Conservation (phyloP, 1,140 invertebrate genomes). For the Brachionus koreanus region DNA sequence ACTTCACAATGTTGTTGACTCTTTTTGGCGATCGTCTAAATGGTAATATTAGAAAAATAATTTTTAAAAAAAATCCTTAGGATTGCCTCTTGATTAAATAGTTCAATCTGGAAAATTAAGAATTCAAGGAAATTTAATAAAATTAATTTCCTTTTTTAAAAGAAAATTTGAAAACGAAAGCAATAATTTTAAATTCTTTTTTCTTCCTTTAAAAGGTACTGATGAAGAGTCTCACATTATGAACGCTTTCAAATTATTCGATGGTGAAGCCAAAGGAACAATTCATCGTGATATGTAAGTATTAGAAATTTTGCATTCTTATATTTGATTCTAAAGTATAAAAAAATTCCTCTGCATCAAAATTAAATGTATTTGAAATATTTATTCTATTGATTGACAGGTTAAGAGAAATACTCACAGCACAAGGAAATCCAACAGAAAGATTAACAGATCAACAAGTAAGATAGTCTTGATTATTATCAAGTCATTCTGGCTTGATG, state of each 20-base stretch:
- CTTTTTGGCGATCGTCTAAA: constrained; percentile 71
- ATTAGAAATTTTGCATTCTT: background rate
- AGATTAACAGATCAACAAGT: constrained; percentile 36
- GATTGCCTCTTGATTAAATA: no score
- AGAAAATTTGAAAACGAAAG: no score
- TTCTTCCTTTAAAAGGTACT: constrained; percentile 55
- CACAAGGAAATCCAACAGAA: constrained; percentile 18
- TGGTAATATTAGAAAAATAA: no score
- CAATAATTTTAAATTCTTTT: background rate
- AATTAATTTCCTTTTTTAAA: background rate
- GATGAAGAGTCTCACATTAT: constrained; percentile 92
- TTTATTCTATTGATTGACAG: background rate
- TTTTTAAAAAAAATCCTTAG: no score
- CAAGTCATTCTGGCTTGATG: background rate
- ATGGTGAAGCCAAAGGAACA: constrained; percentile 62
- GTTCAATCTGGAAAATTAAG: no score
- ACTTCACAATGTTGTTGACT: constrained; percentile 87
- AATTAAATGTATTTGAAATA: background rate
- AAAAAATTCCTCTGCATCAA: background rate
- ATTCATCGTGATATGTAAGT: constrained; percentile 41
- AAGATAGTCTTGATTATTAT: background rate
- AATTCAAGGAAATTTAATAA: background rate
- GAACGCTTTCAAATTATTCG: constrained; percentile 90
- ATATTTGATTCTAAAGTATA: constrained; percentile 48
- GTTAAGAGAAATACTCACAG: constrained; percentile 40